Evolutionary conservation across 1,140 invertebrate genomes (phyloP).

Genomic region (Habropoda laboriosa): DNA sequence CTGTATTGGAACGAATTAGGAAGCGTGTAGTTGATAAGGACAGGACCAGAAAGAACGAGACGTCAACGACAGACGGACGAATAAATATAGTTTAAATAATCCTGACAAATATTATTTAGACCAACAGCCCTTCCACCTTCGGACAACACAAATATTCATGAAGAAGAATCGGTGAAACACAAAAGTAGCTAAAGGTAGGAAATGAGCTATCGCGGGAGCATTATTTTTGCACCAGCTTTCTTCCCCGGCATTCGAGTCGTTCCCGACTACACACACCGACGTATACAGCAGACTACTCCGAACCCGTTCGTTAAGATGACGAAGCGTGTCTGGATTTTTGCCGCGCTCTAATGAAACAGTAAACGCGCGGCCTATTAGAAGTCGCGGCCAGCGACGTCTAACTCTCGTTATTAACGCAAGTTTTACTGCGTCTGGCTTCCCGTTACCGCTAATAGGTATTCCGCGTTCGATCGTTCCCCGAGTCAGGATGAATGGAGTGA

Average conservation of each 20-base stretch:
- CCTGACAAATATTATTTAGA: too few relatives aligned
- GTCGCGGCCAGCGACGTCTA: neutral
- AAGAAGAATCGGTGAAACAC: too few relatives aligned
- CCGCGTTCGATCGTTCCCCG: constrained; percentile 26
- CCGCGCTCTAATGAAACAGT: neutral
- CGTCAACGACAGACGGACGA: too few relatives aligned
- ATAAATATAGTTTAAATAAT: too few relatives aligned
- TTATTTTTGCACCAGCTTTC: neutral
- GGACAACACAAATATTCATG: too few relatives aligned
- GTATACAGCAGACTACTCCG: neutral
- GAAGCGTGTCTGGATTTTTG: neutral
- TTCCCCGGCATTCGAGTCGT: too few relatives aligned
- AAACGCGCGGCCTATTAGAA: constrained; percentile 9
- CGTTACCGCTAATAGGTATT: constrained; percentile 39
- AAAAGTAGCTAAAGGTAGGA: too few relatives aligned
- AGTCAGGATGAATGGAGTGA: constrained; percentile 50
- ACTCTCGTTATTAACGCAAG: neutral
- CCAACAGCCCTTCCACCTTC: too few relatives aligned
- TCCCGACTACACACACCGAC: neutral
- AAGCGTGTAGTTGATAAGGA: too few relatives aligned
- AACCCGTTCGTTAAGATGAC: neutral
- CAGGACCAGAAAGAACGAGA: too few relatives aligned
- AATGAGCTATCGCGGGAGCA: neutral
- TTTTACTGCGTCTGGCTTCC: constrained; percentile 3
- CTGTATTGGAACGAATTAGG: too few relatives aligned